phyloP scores from a whole-genome alignment of 2,113 vertebrate genomes.

The Plotosus lineatus region DNA sequence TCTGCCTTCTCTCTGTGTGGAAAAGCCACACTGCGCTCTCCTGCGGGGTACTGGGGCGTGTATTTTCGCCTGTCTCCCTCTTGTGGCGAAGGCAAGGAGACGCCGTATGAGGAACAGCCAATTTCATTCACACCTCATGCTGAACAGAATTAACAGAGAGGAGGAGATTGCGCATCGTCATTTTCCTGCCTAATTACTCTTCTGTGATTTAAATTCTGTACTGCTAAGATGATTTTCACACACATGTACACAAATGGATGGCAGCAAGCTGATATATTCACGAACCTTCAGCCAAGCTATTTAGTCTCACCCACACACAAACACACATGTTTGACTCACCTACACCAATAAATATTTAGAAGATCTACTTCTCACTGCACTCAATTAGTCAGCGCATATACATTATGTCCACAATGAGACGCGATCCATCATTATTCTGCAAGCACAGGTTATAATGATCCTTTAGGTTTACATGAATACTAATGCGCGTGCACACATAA shows the following conservation, averaged over 20 bases:
- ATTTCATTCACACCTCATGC: slow-evolving; percentile 29
- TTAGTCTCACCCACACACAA: neutral
- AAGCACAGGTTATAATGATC: slow-evolving; percentile 65
- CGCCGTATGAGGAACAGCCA: neutral
- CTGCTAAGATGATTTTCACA: neutral
- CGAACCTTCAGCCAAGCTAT: neutral
- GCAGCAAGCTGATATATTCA: slow-evolving; percentile 8
- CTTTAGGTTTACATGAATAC: slow-evolving; percentile 65
- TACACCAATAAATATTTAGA: slow-evolving; percentile 51
- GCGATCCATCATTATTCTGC: slow-evolving; percentile 66
- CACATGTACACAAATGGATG: neutral
- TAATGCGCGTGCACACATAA: slow-evolving; percentile 50
- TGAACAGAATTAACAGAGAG: neutral
- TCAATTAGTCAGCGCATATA: slow-evolving; percentile 58
- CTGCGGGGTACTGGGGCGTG: neutral
- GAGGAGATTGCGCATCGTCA: neutral
- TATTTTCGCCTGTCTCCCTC: slow-evolving; percentile 49
- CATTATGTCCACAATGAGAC: slow-evolving; percentile 66
- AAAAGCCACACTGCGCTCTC: neutral
- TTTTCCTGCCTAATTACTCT: slow-evolving; percentile 8
- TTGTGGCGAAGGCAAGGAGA: slow-evolving; percentile 42
- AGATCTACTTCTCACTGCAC: slow-evolving; percentile 41
- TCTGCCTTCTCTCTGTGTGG: slow-evolving; percentile 8
- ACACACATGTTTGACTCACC: neutral
- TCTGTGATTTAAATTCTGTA: neutral